Evolutionary conservation across 2,113 vertebrate genomes (phyloP), one percentile per base, ranked within the genome.

Genomic region (Chinchilla lanigera): DNA sequence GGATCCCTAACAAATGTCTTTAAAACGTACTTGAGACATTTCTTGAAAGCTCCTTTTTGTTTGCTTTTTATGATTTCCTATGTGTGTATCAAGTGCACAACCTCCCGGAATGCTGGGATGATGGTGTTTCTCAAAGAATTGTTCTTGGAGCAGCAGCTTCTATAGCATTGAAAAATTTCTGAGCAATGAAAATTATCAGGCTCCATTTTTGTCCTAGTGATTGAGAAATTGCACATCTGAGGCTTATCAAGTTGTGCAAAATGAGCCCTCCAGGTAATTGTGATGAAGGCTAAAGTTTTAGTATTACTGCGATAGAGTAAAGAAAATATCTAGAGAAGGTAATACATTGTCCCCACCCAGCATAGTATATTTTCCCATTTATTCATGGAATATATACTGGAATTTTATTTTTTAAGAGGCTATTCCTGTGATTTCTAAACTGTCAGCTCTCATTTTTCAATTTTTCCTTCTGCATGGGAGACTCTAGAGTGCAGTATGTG

Each of bases 1-100:
- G 19, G 86, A 83, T 80, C 88, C 58, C 91, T 28, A 80, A 93
- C 50, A 88, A 94, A 89, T 78, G 3, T 4, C 52, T 82, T 90
- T 50, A 60, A 47, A 91, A 50, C 10, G 60, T 11, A 92, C 12
- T 30, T 58, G 22, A 71, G 10, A 58, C 78, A 86, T 86, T 78
- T 11, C 41, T 89, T 86, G 47, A 44, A 94, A 86, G 19, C 1
- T 71, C 0, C 17, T 60, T 50, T 52, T 16, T 30, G 35, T 75
- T 54, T 38, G 14, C 19, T 35, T 17, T 52, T 35, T 35, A 35
- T 44, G 30, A 19, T 52, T 80, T 50, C 5, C 44, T 28, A 30
- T 19, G 47, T 52, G 75, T 52, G 47, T 52, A 11, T 19, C 14
- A 12, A 16, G 12, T 33, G 44, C 16, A 52, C 41, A 50, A 19